Evolutionary conservation across 2,113 vertebrate genomes (phyloP).

Genomic region (Petrocephalus microphthalmus): DNA sequence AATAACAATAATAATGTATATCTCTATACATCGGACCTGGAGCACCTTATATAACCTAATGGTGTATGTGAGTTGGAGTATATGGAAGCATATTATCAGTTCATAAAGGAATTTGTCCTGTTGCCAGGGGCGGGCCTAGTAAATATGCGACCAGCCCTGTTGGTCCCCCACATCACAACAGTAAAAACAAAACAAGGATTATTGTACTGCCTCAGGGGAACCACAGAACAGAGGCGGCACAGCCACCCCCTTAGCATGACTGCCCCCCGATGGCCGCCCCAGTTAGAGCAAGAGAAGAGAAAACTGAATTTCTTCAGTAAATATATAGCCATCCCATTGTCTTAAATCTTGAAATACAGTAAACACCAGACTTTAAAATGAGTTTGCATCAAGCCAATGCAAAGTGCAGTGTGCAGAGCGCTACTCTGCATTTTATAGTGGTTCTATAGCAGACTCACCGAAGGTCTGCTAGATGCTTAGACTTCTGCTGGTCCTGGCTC

Average conservation of each 20-base stretch:
- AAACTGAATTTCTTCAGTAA: neutral
- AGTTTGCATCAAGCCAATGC: neutral
- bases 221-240: neutral
- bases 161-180: too few species aligned
- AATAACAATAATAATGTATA: neutral
- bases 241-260: neutral
- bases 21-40: neutral
- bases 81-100: neutral
- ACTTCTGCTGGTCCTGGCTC: conserved; percentile 77
- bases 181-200: neutral
- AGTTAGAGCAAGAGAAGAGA: neutral
- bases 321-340: neutral
- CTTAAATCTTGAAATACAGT: neutral
- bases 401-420: neutral
- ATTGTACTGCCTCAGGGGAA: neutral
- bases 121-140: neutral
- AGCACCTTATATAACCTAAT: neutral
- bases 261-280: neutral
- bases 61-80: neutral
- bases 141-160: neutral
- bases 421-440: neutral
- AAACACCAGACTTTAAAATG: neutral
- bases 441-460: conserved; percentile 66
- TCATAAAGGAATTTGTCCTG: neutral
- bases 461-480: conserved; percentile 76